Conservation (phyloP, 2,113 vertebrate genomes). For the Epinephelus cyanopodus region DNA sequence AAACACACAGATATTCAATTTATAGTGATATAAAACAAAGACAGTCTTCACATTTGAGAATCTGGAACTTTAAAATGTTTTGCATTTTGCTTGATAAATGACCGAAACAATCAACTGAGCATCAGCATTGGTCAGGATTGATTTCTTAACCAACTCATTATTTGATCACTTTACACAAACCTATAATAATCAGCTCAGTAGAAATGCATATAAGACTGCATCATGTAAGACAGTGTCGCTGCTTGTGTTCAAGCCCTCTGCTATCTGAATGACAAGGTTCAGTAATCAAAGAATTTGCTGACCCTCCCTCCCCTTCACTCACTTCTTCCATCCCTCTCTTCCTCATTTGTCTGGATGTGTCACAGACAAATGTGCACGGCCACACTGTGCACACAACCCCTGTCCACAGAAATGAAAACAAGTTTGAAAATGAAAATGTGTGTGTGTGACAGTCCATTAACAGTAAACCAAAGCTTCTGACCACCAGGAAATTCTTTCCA, state of each 20-base stretch:
- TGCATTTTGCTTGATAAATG: not conserved
- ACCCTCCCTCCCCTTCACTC: constrained; percentile 66
- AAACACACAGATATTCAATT: not conserved
- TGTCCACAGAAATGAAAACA: not conserved
- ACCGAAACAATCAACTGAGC: not conserved
- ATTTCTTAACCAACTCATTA: not conserved
- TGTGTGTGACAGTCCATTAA: not conserved
- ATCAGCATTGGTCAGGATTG: not conserved
- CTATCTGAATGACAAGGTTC: constrained; percentile 80
- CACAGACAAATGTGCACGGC: not conserved
- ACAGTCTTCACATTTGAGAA: not conserved
- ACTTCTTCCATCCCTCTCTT: constrained; percentile 56
- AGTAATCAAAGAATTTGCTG: constrained; percentile 85
- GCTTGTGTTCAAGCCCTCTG: constrained; percentile 12
- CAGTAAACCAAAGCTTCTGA: not conserved
- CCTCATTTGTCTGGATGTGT: constrained; percentile 39
- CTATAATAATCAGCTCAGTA: too few relatives aligned
- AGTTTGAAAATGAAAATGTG: not conserved
- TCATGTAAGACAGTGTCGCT: not conserved
- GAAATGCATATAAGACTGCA: too few relatives aligned
- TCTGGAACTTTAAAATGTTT: not conserved
- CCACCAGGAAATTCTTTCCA: not conserved
- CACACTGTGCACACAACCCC: not conserved
- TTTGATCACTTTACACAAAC: not conserved
- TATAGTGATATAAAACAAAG: not conserved